Percentiles rank a stretch among this genome's conserved stretches.
Conservation (phyloP, 2,797 vertebrate genomes). For the Phataginus tricuspis region DNA sequence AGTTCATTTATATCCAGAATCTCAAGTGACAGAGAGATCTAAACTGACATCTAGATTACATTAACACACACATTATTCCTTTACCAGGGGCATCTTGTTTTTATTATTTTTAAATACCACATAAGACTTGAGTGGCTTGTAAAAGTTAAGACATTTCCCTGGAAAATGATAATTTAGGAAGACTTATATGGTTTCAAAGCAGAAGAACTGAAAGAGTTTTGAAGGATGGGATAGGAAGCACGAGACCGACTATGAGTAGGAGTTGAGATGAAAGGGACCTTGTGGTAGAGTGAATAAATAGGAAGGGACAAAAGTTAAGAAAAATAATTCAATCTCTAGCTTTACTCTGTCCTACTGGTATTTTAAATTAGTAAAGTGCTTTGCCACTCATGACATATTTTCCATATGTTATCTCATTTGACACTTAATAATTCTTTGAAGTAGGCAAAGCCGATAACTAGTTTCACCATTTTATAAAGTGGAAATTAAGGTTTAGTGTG, state of each 20-base stretch:
- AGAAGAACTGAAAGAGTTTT: neutral
- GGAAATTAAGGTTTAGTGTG: neutral
- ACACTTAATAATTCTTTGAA: neutral
- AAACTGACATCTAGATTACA: neutral
- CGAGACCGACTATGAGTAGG: neutral
- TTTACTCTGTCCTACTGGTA: neutral
- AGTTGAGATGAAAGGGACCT: neutral
- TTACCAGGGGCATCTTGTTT: neutral
- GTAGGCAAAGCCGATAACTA: neutral
- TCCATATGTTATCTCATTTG: neutral
- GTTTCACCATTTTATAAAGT: neutral
- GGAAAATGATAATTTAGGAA: conserved; percentile 9
- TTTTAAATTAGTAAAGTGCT: neutral
- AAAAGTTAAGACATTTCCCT: neutral
- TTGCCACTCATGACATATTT: neutral
- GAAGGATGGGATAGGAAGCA: neutral
- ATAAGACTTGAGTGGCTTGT: neutral
- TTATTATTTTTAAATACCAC: conserved; percentile 29
- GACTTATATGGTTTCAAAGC: neutral
- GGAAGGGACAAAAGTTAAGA: neutral
- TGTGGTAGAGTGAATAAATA: neutral
- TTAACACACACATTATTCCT: neutral
- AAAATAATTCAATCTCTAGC: neutral
- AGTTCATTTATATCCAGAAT: neutral
- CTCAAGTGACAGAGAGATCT: neutral